Evolutionary conservation across 2,888 invertebrate genomes (phyloP).

Genomic region (Drosophila multiciliata): DNA sequence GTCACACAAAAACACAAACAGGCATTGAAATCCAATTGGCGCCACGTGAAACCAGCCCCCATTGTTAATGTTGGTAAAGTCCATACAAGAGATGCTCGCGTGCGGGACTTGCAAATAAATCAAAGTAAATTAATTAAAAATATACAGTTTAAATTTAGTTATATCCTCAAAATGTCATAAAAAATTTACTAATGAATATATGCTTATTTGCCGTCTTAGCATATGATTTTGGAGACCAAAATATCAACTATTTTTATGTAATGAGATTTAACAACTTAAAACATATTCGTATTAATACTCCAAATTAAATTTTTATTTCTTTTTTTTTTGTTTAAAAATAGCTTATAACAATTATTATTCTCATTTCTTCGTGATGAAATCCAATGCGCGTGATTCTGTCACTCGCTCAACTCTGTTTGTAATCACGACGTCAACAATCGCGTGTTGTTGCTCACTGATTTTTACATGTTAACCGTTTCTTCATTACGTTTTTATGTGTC

Average conservation of each 20-base stretch:
- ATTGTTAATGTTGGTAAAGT: conserved; percentile 12
- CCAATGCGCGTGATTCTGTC: conserved; percentile 16
- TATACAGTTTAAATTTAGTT: not conserved
- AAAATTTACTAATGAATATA: not conserved
- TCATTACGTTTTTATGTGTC: conserved; percentile 53
- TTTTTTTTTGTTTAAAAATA: not conserved
- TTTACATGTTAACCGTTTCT: conserved; percentile 65
- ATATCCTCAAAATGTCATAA: not conserved
- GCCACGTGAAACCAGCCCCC: conserved; percentile 32
- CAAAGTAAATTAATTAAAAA: not conserved
- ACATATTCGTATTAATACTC: not conserved
- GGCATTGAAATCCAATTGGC: conserved; percentile 25
- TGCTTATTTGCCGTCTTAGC: not conserved
- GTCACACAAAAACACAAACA: conserved; percentile 18
- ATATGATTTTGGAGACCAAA: not conserved
- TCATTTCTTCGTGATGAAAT: not conserved
- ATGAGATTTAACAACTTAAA: not conserved
- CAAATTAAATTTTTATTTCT: not conserved
- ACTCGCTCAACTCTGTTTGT: conserved; percentile 13
- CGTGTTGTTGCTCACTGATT: conserved; percentile 68
- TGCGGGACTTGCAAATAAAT: conserved; percentile 6
- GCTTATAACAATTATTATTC: not conserved
- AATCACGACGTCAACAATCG: conserved; percentile 50
- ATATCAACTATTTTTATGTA: not conserved
- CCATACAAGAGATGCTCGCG: conserved; percentile 22